Conservation (phyloP, 2,113 vertebrate species). For the Oncorhynchus tshawytscha region DNA sequence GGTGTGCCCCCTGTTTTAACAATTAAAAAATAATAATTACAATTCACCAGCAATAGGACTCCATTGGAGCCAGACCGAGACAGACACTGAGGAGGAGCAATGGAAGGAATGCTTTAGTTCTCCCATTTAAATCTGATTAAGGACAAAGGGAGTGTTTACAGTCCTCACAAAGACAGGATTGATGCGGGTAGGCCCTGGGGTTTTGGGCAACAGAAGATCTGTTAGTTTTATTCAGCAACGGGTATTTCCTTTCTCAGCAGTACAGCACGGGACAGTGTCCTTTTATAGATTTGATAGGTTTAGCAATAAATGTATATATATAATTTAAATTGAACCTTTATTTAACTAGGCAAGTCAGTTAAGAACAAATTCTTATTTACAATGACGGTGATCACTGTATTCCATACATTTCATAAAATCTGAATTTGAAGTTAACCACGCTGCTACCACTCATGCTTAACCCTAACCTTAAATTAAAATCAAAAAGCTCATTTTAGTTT, state of each 20-base stretch:
- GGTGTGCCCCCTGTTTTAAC: not conserved
- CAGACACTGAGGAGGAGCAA: constrained; percentile 18
- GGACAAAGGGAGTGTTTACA: constrained; percentile 36
- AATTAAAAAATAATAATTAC: not conserved
- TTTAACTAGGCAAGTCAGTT: no score
- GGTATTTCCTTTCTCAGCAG: constrained; percentile 23
- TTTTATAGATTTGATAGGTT: no score
- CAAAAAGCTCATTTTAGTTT: no score
- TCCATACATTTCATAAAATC: not conserved
- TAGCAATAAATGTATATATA: no score
- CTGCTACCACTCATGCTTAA: no score
- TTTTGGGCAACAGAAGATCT: constrained; percentile 54
- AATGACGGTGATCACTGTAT: no score
- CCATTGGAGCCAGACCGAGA: not conserved
- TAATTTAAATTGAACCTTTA: no score
- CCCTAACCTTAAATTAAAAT: no score
- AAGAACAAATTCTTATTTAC: no score
- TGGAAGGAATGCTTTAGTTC: constrained; percentile 33
- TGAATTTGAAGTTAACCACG: not conserved
- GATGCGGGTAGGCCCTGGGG: constrained; percentile 13
- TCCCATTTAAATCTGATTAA: constrained; percentile 46
- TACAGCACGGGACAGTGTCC: constrained; percentile 11
- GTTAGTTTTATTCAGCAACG: constrained; percentile 34
- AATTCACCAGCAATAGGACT: not conserved
- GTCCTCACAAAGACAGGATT: constrained; percentile 44